Evolutionary conservation across 2,888 invertebrate genomes (phyloP), one percentile per base, ranked within the genome.

Genomic region (Drosophila algonquin): DNA sequence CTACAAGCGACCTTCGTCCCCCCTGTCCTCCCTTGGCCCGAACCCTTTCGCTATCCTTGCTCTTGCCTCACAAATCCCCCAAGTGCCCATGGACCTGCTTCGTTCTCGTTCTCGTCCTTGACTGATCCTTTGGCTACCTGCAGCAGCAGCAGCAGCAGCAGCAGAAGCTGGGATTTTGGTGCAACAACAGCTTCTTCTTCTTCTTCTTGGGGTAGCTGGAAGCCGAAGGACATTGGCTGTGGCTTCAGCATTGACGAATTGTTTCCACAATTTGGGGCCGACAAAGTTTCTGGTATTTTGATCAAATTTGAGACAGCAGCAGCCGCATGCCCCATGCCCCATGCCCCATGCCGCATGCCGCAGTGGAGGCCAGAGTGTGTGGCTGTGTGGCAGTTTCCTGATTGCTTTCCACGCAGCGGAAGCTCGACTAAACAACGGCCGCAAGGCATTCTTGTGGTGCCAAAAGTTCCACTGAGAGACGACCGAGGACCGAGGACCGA

Each of bases 241-340:
- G 14, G 40, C 56, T 50, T 46, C 65, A 50, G 65, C 56, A 67
- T 67, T 67, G 65, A 67, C 65, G 65, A 65, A 67, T 67, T 65
- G 65, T 51, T 64, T 65, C 65, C 65, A 56, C 56, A 56, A 67
- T 65, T 67, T 65, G 45, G 57, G 53, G 40, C 65, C 56, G 45
- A 50, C n/a, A 35, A 51, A 30, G 56, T 67, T 54, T 30, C 21
- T 45, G 35, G 55, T 18, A 50, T 55, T 65, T 46, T 67, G 51
- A 67, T 67, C 67, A 56, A 67, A 67, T 67, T 65, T 65, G 7
- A 21, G 67, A 65, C 35, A 65, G 35, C 35, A 67, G 50, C 45
- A 56, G 40, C 40, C 0, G 14, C 40, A 40, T 21, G 21, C 21
- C 21, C 3, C 21, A 21, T 21, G 21, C 21, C 21, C 21, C 21